These are phyloP conservation scores for Microctonus hyperodae DNA, from an alignment of 2,888 invertebrate genomes.

Conservation along the genomic window DNA sequence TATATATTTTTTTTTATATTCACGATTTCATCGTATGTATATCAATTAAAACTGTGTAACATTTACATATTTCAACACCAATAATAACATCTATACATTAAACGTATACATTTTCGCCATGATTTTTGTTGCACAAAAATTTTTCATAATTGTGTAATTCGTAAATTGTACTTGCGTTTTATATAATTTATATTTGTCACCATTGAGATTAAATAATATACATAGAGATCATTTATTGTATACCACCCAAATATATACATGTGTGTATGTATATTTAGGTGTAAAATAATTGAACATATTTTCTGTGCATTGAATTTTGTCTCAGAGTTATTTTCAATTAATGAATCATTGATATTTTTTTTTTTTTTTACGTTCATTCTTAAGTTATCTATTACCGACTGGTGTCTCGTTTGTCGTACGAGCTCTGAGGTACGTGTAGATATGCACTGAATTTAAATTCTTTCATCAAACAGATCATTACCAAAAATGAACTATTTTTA, in stretches of 20 bases:
- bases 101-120: conserved; percentile 31
- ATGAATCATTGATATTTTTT: not conserved
- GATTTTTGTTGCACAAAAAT: not conserved
- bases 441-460: conserved; percentile 35
- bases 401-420: conserved; percentile 7
- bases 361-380: not conserved
- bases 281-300: not conserved
- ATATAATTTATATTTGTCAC: not conserved
- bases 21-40: not conserved
- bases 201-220: not conserved
- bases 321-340: not conserved
- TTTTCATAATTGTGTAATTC: not conserved
- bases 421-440: conserved; percentile 38
- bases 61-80: conserved; percentile 39
- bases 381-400: not conserved
- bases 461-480: not conserved
- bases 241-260: not conserved
- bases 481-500: not conserved
- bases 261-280: not conserved
- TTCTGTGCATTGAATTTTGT: not conserved
- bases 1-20: not conserved
- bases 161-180: not conserved
- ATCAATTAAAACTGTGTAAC: conserved; percentile 25
- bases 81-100: conserved; percentile 41
- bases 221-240: not conserved